A percentile compares a stretch with the other conserved stretches of the same genome.
phyloP scores from a whole-genome alignment of 37 sponge, comb jelly and placozoan species.

The Mnemiopsis leidyi region DNA sequence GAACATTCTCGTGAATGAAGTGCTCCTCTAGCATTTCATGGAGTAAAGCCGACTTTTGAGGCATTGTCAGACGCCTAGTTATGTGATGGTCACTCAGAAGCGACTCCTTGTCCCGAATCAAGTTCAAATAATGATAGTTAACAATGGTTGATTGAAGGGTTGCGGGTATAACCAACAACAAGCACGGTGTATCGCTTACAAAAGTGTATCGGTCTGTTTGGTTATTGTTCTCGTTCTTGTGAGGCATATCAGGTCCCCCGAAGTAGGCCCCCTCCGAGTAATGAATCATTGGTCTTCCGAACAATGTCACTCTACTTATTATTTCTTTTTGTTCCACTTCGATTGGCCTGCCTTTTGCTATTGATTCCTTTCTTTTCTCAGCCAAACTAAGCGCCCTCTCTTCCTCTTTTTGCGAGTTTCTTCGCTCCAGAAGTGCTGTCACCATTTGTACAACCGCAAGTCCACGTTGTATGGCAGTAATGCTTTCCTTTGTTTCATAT shows the following conservation, averaged over 20 bases:
- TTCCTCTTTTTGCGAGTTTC: not conserved
- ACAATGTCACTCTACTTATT: not conserved
- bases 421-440: not conserved
- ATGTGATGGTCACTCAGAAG: conserved; percentile 1
- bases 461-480: not conserved
- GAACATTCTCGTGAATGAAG: conserved; percentile 8
- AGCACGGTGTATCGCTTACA: not conserved
- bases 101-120: conserved; percentile 31
- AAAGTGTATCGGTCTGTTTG: not conserved
- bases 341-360: not conserved
- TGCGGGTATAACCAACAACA: not conserved
- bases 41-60: conserved; percentile 30
- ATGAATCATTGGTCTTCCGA: conserved; percentile 4
- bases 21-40: conserved; percentile 65
- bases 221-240: not conserved
- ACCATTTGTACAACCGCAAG: conserved; percentile 15
- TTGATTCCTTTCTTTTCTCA: not conserved
- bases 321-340: not conserved
- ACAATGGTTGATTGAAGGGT: not conserved
- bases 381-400: not conserved
- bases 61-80: not conserved
- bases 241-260: not conserved
- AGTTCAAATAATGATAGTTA: conserved; percentile 50
- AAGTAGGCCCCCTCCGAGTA: conserved; percentile 61
- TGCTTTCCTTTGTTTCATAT: too few species aligned